These are phyloP conservation scores for Malachius bipustulatus DNA, from an alignment of 2,888 invertebrate species.

Conservation along the genomic window DNA sequence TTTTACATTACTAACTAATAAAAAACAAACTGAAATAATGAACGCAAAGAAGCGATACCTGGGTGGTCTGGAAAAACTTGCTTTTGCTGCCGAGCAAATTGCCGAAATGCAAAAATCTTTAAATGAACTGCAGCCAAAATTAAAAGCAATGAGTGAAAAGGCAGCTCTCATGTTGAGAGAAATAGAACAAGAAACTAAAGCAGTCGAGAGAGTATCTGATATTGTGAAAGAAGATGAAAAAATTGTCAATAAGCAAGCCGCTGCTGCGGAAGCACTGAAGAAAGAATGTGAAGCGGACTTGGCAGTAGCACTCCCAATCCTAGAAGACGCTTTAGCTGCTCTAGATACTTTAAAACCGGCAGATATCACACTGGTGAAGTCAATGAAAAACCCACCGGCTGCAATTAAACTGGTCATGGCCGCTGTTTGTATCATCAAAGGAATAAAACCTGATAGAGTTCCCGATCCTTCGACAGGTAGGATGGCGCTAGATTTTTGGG, in stretches of 20 bases:
- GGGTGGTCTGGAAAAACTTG: slow-evolving; percentile 59
- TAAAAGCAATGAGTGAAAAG: slow-evolving; percentile 59
- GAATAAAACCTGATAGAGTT: slow-evolving; percentile 47
- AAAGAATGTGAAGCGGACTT: slow-evolving; percentile 88
- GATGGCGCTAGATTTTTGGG: slow-evolving; percentile 72
- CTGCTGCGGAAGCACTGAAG: slow-evolving; percentile 70
- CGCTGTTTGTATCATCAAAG: slow-evolving; percentile 82
- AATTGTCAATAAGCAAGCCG: slow-evolving; percentile 77
- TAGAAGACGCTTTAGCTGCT: slow-evolving; percentile 63
- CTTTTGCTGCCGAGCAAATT: slow-evolving; percentile 66
- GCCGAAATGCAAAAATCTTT: slow-evolving; percentile 64
- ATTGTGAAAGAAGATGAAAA: slow-evolving; percentile 79
- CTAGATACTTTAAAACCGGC: slow-evolving; percentile 74
- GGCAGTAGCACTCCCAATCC: slow-evolving; percentile 72
- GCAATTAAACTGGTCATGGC: slow-evolving; percentile 77
- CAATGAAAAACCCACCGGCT: slow-evolving; percentile 79
- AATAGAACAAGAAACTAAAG: slow-evolving; percentile 62
- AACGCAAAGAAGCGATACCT: slow-evolving; percentile 47
- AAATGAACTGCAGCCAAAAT: slow-evolving; percentile 59
- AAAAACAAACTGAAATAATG: slow-evolving; percentile 61
- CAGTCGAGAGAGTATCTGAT: slow-evolving; percentile 66
- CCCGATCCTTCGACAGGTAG: slow-evolving; percentile 57
- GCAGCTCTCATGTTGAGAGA: slow-evolving; percentile 63
- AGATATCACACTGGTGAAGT: slow-evolving; percentile 75
- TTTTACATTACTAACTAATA: slow-evolving; percentile 58